These are phyloP conservation scores for Aricia agestis DNA, from an alignment of 1,140 invertebrate genomes.

Conservation along the genomic window DNA sequence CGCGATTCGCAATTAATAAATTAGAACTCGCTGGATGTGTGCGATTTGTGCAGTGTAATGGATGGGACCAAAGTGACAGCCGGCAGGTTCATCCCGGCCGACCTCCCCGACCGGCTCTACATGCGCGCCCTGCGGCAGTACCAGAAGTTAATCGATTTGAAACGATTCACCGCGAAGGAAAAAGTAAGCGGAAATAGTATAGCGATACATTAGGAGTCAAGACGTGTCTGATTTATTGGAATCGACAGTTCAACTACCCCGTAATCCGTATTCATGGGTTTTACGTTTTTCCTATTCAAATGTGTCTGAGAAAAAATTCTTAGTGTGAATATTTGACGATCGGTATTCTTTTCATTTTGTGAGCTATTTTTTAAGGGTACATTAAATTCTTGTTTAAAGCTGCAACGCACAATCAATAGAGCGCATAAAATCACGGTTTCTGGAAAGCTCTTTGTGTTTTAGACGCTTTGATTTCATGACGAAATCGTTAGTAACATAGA, in stretches of 20 bases:
- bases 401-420: neutral
- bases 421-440: too few relatives aligned
- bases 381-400: too few relatives aligned
- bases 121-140: constrained; percentile 78
- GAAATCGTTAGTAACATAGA: too few relatives aligned
- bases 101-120: constrained; percentile 77
- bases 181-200: constrained; percentile 62
- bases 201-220: constrained; percentile 28
- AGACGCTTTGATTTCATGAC: too few relatives aligned
- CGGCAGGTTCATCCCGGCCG: constrained; percentile 66
- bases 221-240: constrained; percentile 28
- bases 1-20: constrained; percentile 49
- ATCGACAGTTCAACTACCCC: constrained; percentile 30
- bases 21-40: constrained; percentile 37
- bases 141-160: constrained; percentile 76
- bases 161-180: constrained; percentile 62
- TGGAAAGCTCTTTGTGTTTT: too few relatives aligned
- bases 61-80: constrained; percentile 58
- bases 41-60: constrained; percentile 53
- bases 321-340: neutral
- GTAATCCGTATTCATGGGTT: constrained; percentile 32
- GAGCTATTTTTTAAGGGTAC: neutral
- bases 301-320: constrained; percentile 11
- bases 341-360: neutral
- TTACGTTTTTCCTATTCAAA: constrained; percentile 27